Percentiles rank a stretch among this genome's conserved stretches.
Evolutionary conservation across 1,140 invertebrate species (phyloP).

Genomic region (Trichonephila inaurata): DNA sequence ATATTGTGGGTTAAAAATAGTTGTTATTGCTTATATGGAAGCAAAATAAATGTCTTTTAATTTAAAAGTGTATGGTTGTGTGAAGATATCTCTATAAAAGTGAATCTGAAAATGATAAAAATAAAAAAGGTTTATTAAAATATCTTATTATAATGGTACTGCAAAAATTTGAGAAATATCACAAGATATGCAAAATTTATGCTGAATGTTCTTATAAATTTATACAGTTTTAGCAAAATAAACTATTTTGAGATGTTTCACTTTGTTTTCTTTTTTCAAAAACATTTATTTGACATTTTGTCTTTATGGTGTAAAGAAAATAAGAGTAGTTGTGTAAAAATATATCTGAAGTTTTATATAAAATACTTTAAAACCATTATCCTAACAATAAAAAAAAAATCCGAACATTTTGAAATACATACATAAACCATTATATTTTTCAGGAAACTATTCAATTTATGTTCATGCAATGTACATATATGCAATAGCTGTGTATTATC

Average conservation of each 20-base stretch:
- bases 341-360: too few relatives aligned
- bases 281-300: too few relatives aligned
- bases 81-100: neutral
- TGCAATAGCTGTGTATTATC: too few relatives aligned
- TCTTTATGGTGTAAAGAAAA: too few relatives aligned
- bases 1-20: too few relatives aligned
- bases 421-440: too few relatives aligned
- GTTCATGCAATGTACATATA: too few relatives aligned
- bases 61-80: neutral
- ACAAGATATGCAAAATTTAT: conserved; percentile 11
- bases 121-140: neutral
- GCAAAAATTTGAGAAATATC: conserved; percentile 10
- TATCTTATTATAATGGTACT: neutral
- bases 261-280: neutral
- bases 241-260: conserved; percentile 61
- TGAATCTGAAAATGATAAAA: neutral
- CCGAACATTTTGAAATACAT: too few relatives aligned
- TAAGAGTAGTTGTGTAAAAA: too few relatives aligned
- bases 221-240: conserved; percentile 59
- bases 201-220: conserved; percentile 60
- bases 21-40: neutral
- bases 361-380: too few relatives aligned
- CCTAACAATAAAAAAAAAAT: too few relatives aligned
- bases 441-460: too few relatives aligned
- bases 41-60: neutral